A percentile compares a stretch with the other conserved stretches of the same genome.
These are phyloP conservation scores for Globodera rostochiensis DNA, from an alignment of 1,140 invertebrate genomes.

Conservation along the genomic window DNA sequence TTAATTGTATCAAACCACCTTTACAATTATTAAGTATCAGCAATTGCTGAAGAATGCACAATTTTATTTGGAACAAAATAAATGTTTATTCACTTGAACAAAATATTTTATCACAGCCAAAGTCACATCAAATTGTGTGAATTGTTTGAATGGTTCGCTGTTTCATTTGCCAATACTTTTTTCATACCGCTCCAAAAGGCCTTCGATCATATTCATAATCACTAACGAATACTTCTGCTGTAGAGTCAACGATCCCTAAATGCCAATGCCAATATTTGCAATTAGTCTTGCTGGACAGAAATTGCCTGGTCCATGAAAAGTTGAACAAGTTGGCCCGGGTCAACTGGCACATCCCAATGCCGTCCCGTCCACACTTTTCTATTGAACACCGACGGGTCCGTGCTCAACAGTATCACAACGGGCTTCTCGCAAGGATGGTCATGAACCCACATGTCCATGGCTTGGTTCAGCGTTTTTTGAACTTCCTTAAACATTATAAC, in stretches of 20 bases:
- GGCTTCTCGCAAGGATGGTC: conserved; percentile 25
- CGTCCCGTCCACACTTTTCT: conserved; percentile 26
- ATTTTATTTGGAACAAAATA: no score
- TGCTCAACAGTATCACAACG: conserved; percentile 21
- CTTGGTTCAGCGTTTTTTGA: conserved; percentile 23
- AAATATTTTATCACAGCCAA: no score
- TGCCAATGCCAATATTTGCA: background rate
- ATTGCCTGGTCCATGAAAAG: conserved; percentile 26
- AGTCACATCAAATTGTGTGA: no score
- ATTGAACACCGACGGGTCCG: conserved; percentile 5
- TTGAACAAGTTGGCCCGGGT: conserved; percentile 15
- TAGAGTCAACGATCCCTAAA: background rate
- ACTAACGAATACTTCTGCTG: conserved; percentile 14
- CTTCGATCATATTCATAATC: conserved; percentile 30
- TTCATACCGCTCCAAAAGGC: conserved; percentile 20
- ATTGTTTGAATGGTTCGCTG: background rate
- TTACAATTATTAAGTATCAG: no score
- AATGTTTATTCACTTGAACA: no score
- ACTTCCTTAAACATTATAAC: conserved; percentile 7
- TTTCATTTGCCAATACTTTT: background rate
- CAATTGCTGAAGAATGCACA: no score
- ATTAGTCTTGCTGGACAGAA: background rate
- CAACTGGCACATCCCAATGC: conserved; percentile 6
- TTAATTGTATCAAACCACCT: no score
- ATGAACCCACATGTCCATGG: conserved; percentile 6